Conservation (phyloP, 2,888 invertebrate species). For the Shargacucullia verbasci region DNA sequence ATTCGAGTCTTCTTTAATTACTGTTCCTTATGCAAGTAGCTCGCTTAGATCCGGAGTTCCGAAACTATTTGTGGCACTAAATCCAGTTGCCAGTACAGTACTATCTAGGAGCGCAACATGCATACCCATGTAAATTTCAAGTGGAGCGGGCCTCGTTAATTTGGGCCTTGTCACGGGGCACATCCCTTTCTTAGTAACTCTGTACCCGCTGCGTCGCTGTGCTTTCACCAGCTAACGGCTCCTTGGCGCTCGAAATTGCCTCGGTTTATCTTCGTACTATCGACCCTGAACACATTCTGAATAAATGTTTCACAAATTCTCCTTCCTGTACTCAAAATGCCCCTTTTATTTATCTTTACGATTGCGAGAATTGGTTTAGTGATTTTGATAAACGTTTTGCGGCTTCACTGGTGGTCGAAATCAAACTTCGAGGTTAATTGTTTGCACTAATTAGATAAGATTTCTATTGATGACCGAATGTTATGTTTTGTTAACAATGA, state of each 20-base stretch:
- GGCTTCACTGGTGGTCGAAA: slow-evolving; percentile 40
- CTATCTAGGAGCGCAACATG: slow-evolving; percentile 81
- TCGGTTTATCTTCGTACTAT: slow-evolving; percentile 73
- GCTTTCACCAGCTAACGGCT: slow-evolving; percentile 68
- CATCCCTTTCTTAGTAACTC: slow-evolving; percentile 85
- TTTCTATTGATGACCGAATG: slow-evolving; percentile 6
- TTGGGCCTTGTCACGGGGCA: slow-evolving; percentile 82
- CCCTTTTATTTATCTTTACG: slow-evolving; percentile 54
- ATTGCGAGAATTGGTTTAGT: slow-evolving; percentile 40
- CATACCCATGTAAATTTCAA: slow-evolving; percentile 86
- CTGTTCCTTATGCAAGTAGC: slow-evolving; percentile 71
- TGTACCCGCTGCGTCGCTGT: slow-evolving; percentile 60
- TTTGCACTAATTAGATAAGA: slow-evolving; percentile 26
- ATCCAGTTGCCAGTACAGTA: slow-evolving; percentile 76
- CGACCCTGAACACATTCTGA: slow-evolving; percentile 64
- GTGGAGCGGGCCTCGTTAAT: slow-evolving; percentile 81
- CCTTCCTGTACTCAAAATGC: slow-evolving; percentile 44
- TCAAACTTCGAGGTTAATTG: slow-evolving; percentile 14
- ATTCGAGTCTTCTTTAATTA: slow-evolving; percentile 81
- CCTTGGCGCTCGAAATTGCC: slow-evolving; percentile 70
- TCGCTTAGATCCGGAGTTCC: slow-evolving; percentile 69
- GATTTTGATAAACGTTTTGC: slow-evolving; percentile 45
- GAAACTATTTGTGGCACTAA: slow-evolving; percentile 84
- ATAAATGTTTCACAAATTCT: slow-evolving; percentile 61
- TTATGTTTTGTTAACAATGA: neutral